Evolutionary conservation across 2,113 vertebrate species (phyloP).

Genomic region (Clarias macrocephalus): DNA sequence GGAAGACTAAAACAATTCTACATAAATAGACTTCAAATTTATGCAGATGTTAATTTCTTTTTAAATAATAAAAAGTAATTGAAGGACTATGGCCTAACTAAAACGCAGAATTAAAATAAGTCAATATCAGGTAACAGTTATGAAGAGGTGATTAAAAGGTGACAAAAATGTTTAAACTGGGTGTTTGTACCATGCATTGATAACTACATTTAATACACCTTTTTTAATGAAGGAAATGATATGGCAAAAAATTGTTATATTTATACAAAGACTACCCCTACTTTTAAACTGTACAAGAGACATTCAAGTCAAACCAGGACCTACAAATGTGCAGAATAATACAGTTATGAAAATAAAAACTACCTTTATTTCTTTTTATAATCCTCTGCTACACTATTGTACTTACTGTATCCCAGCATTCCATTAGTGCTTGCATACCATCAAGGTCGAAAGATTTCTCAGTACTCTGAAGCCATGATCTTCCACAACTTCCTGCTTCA

Average conservation of each 20-base stretch:
- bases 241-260: background rate
- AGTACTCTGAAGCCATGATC: too few species aligned
- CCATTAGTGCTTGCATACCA: too few species aligned
- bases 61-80: background rate
- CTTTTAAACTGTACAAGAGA: background rate
- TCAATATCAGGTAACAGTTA: background rate
- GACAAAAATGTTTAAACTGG: background rate
- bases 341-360: too few species aligned
- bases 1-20: background rate
- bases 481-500: too few species aligned
- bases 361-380: too few species aligned
- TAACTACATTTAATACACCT: background rate
- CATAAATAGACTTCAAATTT: background rate
- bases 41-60: background rate
- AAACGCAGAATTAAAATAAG: background rate
- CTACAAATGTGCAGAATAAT: too few species aligned
- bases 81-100: background rate
- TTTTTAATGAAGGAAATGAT: background rate
- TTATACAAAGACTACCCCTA: background rate
- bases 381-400: too few species aligned
- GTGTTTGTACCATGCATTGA: background rate
- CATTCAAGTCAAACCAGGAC: too few species aligned
- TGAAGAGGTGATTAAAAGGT: background rate
- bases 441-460: too few species aligned
- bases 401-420: too few species aligned